Percentiles rank a stretch among this genome's conserved stretches.
Conservation (phyloP, 2,113 vertebrate species). For the Tiliqua scincoides region DNA sequence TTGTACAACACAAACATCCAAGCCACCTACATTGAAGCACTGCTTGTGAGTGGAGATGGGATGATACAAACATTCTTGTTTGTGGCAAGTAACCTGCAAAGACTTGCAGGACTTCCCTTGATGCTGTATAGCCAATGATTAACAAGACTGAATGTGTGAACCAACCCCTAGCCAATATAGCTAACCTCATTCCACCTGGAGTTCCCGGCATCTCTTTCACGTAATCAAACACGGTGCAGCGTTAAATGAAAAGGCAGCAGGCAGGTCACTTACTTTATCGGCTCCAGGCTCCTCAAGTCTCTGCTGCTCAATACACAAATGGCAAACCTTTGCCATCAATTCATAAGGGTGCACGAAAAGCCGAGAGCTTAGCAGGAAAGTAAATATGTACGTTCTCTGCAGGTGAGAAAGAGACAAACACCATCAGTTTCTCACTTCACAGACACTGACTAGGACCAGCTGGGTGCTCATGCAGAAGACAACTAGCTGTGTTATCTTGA, state of each 20-base stretch:
- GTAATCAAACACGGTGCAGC: not conserved
- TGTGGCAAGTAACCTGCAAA: too few relatives aligned
- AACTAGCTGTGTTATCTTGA: not conserved
- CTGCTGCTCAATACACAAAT: slow-evolving; percentile 88
- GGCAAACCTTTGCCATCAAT: slow-evolving; percentile 91
- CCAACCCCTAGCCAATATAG: too few relatives aligned
- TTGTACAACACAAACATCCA: too few relatives aligned
- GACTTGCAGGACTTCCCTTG: too few relatives aligned
- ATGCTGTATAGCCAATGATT: too few relatives aligned
- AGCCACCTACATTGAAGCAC: too few relatives aligned
- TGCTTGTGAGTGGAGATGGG: too few relatives aligned
- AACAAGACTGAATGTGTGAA: too few relatives aligned
- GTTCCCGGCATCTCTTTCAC: not conserved
- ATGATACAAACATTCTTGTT: too few relatives aligned
- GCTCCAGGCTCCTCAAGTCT: slow-evolving; percentile 79
- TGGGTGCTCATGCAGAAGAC: not conserved
- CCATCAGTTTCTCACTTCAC: not conserved
- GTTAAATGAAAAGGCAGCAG: not conserved
- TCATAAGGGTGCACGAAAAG: slow-evolving; percentile 90
- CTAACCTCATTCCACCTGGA: not conserved
- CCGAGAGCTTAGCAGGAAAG: slow-evolving; percentile 93
- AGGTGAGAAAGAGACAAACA: slow-evolving; percentile 27
- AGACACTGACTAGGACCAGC: rapidly evolving
- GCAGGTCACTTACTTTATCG: slow-evolving; percentile 82
- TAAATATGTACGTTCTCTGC: slow-evolving; percentile 95